phyloP scores from a whole-genome alignment of 2,888 invertebrate species.

The Calliopum simillimum region DNA sequence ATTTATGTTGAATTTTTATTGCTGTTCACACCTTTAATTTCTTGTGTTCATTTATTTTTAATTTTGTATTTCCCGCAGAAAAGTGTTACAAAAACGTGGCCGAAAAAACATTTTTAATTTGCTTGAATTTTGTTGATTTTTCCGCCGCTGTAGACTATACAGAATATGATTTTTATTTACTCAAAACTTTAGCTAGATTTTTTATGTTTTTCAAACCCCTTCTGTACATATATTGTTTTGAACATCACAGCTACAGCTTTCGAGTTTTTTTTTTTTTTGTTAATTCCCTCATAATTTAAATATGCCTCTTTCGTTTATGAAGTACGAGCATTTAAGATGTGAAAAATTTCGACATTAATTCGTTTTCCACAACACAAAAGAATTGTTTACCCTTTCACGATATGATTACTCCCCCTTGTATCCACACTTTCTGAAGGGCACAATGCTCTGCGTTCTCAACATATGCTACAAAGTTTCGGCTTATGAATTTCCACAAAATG shows the following conservation, averaged over 20 bases:
- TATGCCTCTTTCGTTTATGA: neutral
- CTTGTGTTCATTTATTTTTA: neutral
- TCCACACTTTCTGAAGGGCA: no score
- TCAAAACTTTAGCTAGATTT: no score
- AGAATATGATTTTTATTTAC: no score
- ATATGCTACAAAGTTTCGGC: neutral
- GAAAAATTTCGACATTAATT: neutral
- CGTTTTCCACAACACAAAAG: no score
- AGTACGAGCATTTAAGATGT: conserved; percentile 14
- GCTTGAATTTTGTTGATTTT: no score
- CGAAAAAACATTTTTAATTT: no score
- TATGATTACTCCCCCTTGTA: no score
- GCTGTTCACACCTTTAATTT: conserved; percentile 11
- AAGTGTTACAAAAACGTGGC: neutral
- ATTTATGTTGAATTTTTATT: neutral
- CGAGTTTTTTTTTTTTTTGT: no score
- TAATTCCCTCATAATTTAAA: neutral
- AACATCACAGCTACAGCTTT: neutral
- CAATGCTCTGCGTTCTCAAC: neutral
- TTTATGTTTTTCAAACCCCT: neutral
- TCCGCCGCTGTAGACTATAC: no score
- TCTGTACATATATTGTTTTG: neutral
- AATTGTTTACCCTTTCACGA: no score
- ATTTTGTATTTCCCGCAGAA: neutral
- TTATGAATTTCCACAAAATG: conserved; percentile 3